Percentiles rank a stretch among this genome's conserved stretches.
These are phyloP conservation scores for Acanthopagrus latus DNA, from an alignment of 2,797 vertebrate genomes.

Conservation along the genomic window DNA sequence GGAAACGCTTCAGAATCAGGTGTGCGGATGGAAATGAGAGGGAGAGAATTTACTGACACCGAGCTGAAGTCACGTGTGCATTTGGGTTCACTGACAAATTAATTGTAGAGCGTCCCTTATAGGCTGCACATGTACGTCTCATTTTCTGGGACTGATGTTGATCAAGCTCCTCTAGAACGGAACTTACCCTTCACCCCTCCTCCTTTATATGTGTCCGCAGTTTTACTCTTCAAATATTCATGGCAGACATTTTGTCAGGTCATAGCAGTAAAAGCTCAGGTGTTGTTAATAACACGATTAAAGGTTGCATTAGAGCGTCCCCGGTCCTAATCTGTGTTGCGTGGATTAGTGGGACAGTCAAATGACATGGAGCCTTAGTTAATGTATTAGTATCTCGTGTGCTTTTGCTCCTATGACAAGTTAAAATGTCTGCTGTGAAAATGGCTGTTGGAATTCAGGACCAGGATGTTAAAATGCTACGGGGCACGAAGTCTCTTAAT, in stretches of 20 bases:
- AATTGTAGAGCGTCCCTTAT: background rate
- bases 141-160: background rate
- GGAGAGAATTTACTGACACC: background rate
- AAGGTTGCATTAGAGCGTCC: background rate
- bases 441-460: background rate
- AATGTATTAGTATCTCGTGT: slow-evolving; percentile 8
- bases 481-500: too few species aligned
- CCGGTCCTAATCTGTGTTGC: background rate
- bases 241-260: background rate
- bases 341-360: slow-evolving; percentile 8
- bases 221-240: background rate
- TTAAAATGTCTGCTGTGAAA: slow-evolving; percentile 5
- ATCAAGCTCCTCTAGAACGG: background rate
- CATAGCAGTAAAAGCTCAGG: slow-evolving; percentile 9
- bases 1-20: slow-evolving; percentile 35
- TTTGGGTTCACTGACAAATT: slow-evolving; percentile 3
- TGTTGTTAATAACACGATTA: slow-evolving; percentile 33
- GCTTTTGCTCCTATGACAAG: slow-evolving; percentile 1
- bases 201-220: background rate
- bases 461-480: too few species aligned
- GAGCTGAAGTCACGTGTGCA: too few species aligned
- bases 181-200: background rate
- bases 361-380: slow-evolving; percentile 2
- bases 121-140: background rate
- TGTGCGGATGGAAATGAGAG: slow-evolving; percentile 12